Percentiles rank a stretch among this genome's conserved stretches.
Evolutionary conservation across 1,140 invertebrate species (phyloP).

Genomic region (Archegozetes longisetosus): DNA sequence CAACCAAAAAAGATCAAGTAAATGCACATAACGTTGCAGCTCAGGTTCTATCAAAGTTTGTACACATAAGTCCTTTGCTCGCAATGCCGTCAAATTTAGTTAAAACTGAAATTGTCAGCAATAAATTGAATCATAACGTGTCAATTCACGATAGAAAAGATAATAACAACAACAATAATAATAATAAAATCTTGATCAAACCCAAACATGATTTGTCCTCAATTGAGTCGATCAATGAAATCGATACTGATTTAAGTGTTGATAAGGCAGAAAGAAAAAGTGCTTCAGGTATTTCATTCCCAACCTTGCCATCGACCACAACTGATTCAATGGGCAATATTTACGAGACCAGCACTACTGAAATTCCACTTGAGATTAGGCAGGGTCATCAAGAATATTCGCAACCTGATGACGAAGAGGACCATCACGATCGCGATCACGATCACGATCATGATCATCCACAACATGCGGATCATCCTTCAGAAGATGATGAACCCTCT

Average conservation of each 20-base stretch:
- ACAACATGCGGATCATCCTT: too few relatives aligned
- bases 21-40: background rate
- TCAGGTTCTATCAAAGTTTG: background rate
- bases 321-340: background rate
- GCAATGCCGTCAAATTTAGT: background rate
- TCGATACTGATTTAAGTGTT: background rate
- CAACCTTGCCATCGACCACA: background rate
- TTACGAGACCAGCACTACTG: background rate
- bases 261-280: background rate
- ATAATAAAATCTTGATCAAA: background rate
- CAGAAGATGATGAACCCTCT: background rate
- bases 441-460: background rate
- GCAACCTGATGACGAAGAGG: background rate
- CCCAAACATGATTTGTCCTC: background rate
- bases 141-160: background rate
- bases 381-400: too few relatives aligned
- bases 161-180: background rate
- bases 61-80: background rate
- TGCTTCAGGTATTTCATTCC: background rate
- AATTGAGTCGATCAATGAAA: background rate
- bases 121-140: background rate
- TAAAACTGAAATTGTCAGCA: too few relatives aligned
- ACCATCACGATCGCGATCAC: background rate
- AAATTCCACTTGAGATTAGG: background rate
- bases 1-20: too few relatives aligned